A percentile compares a stretch with the other conserved stretches of the same genome.
These are phyloP conservation scores for Tympanoctomys barrerae DNA, from an alignment of 2,797 vertebrate species.

Conservation along the genomic window DNA sequence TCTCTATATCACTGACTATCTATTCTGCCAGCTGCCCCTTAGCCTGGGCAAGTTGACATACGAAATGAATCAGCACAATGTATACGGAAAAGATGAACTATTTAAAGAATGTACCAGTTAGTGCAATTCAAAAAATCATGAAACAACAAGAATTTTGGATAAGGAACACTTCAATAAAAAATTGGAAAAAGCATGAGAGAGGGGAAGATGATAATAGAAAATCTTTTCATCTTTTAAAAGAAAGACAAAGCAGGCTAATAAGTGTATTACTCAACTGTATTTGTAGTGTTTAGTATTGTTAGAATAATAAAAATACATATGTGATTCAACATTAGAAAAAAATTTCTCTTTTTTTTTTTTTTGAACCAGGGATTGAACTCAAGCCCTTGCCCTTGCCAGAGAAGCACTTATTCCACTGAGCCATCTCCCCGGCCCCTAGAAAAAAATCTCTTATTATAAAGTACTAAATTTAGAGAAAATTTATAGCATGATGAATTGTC, in stretches of 20 bases:
- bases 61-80: background rate
- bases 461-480: constrained; percentile 58
- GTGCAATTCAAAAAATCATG: background rate
- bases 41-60: background rate
- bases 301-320: constrained; percentile 33
- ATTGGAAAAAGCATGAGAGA: background rate
- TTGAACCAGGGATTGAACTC: no score
- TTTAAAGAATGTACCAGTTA: background rate
- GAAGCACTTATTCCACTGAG: no score
- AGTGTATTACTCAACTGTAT: background rate
- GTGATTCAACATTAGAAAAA: background rate
- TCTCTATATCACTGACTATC: background rate
- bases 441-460: constrained; percentile 35
- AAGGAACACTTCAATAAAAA: background rate
- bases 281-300: background rate
- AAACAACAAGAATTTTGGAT: background rate
- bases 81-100: background rate
- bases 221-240: constrained; percentile 27
- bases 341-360: no score
- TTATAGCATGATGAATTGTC: background rate
- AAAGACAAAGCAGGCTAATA: constrained; percentile 42
- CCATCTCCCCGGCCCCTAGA: no score
- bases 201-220: background rate
- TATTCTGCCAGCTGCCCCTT: background rate
- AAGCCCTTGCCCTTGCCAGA: no score